Conservation (phyloP, 2,888 invertebrate species). For the Lingula anatina region DNA sequence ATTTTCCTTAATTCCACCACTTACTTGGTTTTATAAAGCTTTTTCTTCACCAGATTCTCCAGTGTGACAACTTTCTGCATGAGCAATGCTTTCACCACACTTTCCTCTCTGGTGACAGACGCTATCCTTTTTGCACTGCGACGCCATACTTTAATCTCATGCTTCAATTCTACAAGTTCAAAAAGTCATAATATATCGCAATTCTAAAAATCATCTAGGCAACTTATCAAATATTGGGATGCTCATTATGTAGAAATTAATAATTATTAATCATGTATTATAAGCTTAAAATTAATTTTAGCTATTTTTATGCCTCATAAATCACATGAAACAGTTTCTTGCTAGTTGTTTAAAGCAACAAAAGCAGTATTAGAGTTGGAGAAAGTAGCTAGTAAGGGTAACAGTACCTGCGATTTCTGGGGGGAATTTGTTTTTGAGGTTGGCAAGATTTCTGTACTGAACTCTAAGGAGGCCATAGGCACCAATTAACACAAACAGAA, state of each 20-base stretch:
- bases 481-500: slow-evolving; percentile 64
- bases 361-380: too few species aligned
- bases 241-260: neutral
- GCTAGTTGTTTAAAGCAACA: too few species aligned
- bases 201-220: too few species aligned
- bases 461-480: slow-evolving; percentile 69
- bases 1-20: too few species aligned
- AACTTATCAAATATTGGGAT: too few species aligned
- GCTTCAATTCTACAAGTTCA: slow-evolving; percentile 63
- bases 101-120: slow-evolving; percentile 78
- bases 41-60: slow-evolving; percentile 60
- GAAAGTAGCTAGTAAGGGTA: too few species aligned
- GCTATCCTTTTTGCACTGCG: slow-evolving; percentile 65
- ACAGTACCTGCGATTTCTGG: slow-evolving; percentile 67
- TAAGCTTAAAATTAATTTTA: too few species aligned
- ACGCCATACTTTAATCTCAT: slow-evolving; percentile 82
- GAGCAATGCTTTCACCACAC: slow-evolving; percentile 73
- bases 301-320: neutral
- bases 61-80: slow-evolving; percentile 66
- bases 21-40: slow-evolving; percentile 57
- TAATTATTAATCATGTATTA: neutral
- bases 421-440: slow-evolving; percentile 67
- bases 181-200: too few species aligned
- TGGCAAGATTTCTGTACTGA: slow-evolving; percentile 66
- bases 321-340: neutral